Base-by-base conservation (phyloP, 2,113 vertebrate species). In the Pituophis catenifer region DNA sequence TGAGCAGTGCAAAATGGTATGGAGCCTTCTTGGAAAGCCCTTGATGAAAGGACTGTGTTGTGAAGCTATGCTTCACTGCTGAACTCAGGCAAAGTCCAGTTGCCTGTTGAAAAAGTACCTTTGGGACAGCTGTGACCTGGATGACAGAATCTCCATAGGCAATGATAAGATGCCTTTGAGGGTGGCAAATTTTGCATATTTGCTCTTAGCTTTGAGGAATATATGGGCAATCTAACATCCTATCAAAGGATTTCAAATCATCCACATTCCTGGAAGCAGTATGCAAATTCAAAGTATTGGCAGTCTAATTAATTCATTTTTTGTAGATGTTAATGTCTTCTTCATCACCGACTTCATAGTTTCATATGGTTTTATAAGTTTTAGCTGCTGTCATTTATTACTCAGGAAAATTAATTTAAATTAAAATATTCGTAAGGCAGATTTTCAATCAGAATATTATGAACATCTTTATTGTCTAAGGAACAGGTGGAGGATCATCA, bases 381-480 rank as follows among this genome's bases (percentile, higher is more conserved):
- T 98, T 95, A 97, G 95, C 96, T 97, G 94, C 95, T 97, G 96
- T 97, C 94, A 91, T 97, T 97, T 97, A 97, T 97, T 98, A 97
- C 96, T 97, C 93, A 96, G 95, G 96, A 97, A 97, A 97, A 97
- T 97, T 98, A 97, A 97, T 98, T 97, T 97, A 97, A 97, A 97
- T 97, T 95, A 96, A 97, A 97, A 97, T 97, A 97, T 97, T 97
- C 97, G 96, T 97, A 98, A 97, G 94, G 93, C 91, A 96, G 95
- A 88, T 95, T 97, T 97, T 97, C 97, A 81, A 97, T 97, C 97
- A 96, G 95, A 96, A 97, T 97, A 96, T 96, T 96, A 95, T 96
- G 96, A 97, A 94, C 95, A 91, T 96, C 95, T 95, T 96, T 95
- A 97, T 97, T 97, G 95, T 97, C 96, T 96, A 58, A 93, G 96